Base-by-base conservation (phyloP, 2,113 vertebrate genomes). In the Zeus faber region DNA sequence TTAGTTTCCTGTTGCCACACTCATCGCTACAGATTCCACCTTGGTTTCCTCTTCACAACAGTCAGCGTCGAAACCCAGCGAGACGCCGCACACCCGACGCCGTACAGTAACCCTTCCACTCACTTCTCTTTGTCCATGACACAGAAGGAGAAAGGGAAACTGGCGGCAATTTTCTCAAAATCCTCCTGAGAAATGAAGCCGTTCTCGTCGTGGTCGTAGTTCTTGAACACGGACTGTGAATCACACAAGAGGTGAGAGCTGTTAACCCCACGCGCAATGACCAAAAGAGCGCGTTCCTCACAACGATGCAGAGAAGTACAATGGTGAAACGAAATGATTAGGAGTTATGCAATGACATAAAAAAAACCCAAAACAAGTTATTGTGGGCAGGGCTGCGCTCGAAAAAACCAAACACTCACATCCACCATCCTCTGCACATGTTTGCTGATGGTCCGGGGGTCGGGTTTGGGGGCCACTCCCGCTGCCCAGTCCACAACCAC, bases 351-450 rank as follows among this genome's bases (percentile, higher is more conserved):
- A 43, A 44, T n/a, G n/a, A n/a, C 33, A 37, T 62, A 67, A 8
- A 17, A 41, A 7, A n/a, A 16, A 50, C 37, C 73, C 23, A 6
- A 20, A 26, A 13, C 41, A 11, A 41, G 48, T 20, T 33, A 29
- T 5, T 31, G 6, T 51, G 13, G 57, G 1, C 13, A 58, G 50
- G 62, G 60, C 29, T 27, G 39, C 24, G 35, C 33, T 77, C 51
- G 31, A 10, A 58, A 48, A 8, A 20, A 24, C 16, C 18, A 69
- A 46, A 44, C 75, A 90, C 95, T 93, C 85, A 98, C 95, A 57
- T 98, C 95, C 73, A 98, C 95, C 95, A 98, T 97, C 74, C 95
- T 91, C 83, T 97, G 95, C 58, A 98, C 93, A 0, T 97, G 95
- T 74, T 96, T 98, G 85, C 95, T 96, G 77, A 98, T 92, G 43